phyloP scores from a whole-genome alignment of 1,140 invertebrate species.

The Bombyx mandarina region DNA sequence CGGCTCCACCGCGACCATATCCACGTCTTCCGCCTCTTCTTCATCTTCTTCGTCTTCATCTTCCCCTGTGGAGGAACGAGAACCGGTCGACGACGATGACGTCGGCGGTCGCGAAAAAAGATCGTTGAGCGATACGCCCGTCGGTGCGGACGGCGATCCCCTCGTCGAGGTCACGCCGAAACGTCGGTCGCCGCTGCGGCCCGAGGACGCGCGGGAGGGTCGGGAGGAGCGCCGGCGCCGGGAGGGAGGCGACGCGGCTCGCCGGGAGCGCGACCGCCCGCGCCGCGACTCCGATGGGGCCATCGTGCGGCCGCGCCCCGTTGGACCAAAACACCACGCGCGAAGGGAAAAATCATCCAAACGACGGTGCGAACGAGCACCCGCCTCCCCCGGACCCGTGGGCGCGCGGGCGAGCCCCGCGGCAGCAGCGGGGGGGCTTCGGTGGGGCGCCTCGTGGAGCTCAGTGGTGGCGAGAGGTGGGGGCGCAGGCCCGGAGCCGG shows the following conservation, averaged over 20 bases:
- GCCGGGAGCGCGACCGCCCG: no score
- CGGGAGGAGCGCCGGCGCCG: no score
- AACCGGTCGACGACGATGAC: conserved; percentile 8
- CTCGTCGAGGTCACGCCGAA: conserved; percentile 23
- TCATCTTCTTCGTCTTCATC: conserved; percentile 6
- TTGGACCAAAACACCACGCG: no score
- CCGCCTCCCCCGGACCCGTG: no score
- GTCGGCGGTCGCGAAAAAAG: background rate
- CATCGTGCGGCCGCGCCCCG: no score
- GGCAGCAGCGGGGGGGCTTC: conserved; percentile 12
- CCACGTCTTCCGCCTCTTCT: conserved; percentile 18
- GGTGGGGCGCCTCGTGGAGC: conserved; percentile 35
- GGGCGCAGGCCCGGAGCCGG: conserved; percentile 9
- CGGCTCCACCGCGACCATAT: conserved; percentile 23
- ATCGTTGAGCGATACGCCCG: conserved; percentile 4
- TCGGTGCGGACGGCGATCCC: conserved; percentile 21
- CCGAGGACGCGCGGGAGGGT: no score
- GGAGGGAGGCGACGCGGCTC: no score
- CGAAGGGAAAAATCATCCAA: no score
- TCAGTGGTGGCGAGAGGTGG: conserved; percentile 19
- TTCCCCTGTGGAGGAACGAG: conserved; percentile 21
- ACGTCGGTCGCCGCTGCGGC: conserved; percentile 12
- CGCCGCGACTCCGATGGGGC: no score
- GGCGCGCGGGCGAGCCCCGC: conserved; percentile 8
- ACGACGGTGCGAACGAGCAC: no score